phyloP scores from a whole-genome alignment of 2,113 vertebrate species.

The Poeciliopsis prolifica region DNA sequence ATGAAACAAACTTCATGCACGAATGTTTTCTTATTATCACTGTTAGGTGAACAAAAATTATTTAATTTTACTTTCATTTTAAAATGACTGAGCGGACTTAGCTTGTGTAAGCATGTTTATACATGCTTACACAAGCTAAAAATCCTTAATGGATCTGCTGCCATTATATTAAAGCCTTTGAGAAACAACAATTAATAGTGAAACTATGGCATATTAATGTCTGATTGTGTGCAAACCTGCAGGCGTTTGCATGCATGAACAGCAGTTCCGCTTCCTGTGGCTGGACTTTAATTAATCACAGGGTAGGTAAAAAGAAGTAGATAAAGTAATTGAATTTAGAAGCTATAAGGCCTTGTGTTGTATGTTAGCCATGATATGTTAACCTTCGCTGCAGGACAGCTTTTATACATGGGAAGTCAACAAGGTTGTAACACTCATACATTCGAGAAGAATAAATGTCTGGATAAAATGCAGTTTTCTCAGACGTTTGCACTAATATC shows the following conservation, averaged over 20 bases:
- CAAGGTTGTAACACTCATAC: constrained; percentile 11
- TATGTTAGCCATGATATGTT: constrained; percentile 52
- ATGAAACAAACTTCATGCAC: constrained; percentile 6
- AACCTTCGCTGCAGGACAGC: constrained; percentile 36
- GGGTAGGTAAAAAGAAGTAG: constrained; percentile 47
- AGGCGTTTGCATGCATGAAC: constrained; percentile 1
- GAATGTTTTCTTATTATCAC: constrained; percentile 17
- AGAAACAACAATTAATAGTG: constrained; percentile 30
- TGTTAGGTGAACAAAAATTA: background rate
- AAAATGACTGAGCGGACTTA: too few species aligned
- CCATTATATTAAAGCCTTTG: constrained; percentile 7
- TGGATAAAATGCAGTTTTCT: constrained; percentile 11
- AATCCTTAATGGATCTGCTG: constrained; percentile 7
- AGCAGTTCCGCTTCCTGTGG: too few species aligned
- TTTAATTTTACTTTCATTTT: too few species aligned
- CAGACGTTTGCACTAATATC: background rate
- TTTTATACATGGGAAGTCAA: constrained; percentile 25
- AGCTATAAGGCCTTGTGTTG: constrained; percentile 38
- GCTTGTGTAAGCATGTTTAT: too few species aligned
- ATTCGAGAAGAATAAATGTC: constrained; percentile 6
- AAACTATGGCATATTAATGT: background rate
- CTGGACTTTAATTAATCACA: constrained; percentile 64
- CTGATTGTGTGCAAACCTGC: constrained; percentile 1
- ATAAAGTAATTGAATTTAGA: constrained; percentile 66
- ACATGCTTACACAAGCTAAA: background rate